phyloP scores from a whole-genome alignment of 30 jellyfish, hydroid and myxozoan genomes.

The Aurelia coerulea region DNA sequence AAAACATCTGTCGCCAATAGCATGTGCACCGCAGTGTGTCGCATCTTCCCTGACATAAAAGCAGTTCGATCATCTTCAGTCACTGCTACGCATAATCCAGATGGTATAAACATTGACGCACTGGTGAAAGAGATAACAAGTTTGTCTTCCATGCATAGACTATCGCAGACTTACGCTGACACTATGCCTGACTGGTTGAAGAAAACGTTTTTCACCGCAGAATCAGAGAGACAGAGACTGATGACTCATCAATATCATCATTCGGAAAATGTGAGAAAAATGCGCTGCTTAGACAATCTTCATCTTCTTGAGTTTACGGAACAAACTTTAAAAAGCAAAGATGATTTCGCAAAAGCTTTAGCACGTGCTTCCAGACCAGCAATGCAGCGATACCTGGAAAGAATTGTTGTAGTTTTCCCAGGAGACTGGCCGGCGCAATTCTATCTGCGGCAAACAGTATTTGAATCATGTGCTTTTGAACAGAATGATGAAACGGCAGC shows the following conservation, averaged over 20 bases:
- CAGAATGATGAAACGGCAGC: neutral
- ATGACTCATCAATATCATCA: slow-evolving; percentile 6
- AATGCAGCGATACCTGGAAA: neutral
- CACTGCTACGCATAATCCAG: too few relatives aligned
- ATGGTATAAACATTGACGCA: too few relatives aligned
- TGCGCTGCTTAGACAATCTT: neutral
- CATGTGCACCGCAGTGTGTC: too few relatives aligned
- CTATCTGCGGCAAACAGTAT: neutral
- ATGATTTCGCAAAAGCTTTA: slow-evolving; percentile 1
- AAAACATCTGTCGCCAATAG: too few relatives aligned
- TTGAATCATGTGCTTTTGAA: neutral
- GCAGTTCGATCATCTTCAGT: too few relatives aligned
- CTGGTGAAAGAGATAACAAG: too few relatives aligned
- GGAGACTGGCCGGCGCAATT: slow-evolving; percentile 9
- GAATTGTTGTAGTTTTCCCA: neutral
- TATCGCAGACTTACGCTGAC: too few relatives aligned
- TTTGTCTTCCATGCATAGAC: too few relatives aligned
- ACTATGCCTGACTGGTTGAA: too few relatives aligned
- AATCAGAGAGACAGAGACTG: slow-evolving; percentile 10
- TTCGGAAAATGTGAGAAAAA: neutral
- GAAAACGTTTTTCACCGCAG: neutral
- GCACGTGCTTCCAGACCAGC: too few relatives aligned
- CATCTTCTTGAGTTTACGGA: neutral
- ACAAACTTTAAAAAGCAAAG: slow-evolving; percentile 17
- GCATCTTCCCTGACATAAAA: too few relatives aligned